These are phyloP conservation scores for Pluvianellus socialis DNA, from an alignment of 2,113 vertebrate genomes.

Conservation along the genomic window DNA sequence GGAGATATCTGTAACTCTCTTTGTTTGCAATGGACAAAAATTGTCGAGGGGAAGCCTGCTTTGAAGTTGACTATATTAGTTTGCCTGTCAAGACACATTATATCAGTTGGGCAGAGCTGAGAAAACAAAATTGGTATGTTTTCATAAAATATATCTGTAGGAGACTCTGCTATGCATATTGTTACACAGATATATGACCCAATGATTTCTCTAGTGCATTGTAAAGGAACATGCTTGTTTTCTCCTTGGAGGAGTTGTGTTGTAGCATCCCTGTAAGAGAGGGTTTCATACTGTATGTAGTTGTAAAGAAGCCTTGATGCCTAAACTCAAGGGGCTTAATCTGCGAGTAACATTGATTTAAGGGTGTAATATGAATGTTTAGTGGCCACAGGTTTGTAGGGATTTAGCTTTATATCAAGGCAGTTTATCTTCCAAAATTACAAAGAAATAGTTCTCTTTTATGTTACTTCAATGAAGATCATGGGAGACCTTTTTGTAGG, in stretches of 20 bases:
- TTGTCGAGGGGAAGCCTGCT: neutral
- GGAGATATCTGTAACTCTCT: neutral
- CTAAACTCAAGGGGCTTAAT: neutral
- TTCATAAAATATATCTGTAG: neutral
- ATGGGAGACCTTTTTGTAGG: neutral
- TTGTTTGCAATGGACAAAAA: neutral
- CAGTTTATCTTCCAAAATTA: neutral
- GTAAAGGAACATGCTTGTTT: neutral
- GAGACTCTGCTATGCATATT: neutral
- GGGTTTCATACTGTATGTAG: neutral
- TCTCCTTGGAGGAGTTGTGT: neutral
- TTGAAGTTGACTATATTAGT: neutral
- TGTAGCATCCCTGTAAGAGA: neutral
- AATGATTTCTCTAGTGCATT: neutral
- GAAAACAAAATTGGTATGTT: neutral
- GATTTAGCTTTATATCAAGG: neutral
- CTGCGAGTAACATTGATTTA: neutral
- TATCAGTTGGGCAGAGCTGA: neutral
- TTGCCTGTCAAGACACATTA: slow-evolving; percentile 1
- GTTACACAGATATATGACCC: neutral
- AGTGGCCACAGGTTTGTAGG: neutral
- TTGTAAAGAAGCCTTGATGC: neutral
- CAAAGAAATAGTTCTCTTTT: neutral
- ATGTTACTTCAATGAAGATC: neutral
- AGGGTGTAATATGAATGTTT: neutral